phyloP scores from a whole-genome alignment of 2,888 invertebrate genomes.

The Pterobdella sp. region DNA sequence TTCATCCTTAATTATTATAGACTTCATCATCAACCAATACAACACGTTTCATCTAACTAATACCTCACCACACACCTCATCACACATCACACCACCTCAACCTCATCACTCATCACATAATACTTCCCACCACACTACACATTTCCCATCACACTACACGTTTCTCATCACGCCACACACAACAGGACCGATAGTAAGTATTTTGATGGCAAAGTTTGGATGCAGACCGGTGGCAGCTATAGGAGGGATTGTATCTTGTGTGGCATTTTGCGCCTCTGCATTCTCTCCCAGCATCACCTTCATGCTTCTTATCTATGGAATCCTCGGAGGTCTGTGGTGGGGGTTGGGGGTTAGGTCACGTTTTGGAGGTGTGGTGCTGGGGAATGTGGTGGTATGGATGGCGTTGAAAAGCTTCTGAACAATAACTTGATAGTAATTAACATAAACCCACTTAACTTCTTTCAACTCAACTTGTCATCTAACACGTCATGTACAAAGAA shows the following conservation, averaged over 20 bases:
- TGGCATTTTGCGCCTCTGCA: constrained; percentile 56
- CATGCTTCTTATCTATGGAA: constrained; percentile 73
- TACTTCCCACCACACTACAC: neutral
- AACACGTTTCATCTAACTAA: too few species aligned
- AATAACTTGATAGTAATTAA: too few species aligned
- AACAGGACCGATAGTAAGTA: constrained; percentile 35
- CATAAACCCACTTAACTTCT: too few species aligned
- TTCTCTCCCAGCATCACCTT: constrained; percentile 72
- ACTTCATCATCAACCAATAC: too few species aligned
- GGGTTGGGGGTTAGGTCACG: neutral
- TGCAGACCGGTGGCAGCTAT: constrained; percentile 59
- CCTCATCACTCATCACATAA: too few species aligned
- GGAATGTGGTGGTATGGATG: neutral
- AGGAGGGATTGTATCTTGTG: neutral
- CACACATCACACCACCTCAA: too few species aligned
- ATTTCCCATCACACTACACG: neutral
- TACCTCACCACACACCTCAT: too few species aligned
- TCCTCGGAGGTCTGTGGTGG: constrained; percentile 52
- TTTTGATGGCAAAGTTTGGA: constrained; percentile 82
- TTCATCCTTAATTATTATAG: too few species aligned
- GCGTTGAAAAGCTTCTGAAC: too few species aligned
- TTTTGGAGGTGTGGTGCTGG: neutral
- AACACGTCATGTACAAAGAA: too few species aligned
- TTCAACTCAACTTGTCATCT: too few species aligned
- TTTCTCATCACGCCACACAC: neutral